phyloP scores from a whole-genome alignment of 2,797 vertebrate species.

The Parotocinclus haroldoi region DNA sequence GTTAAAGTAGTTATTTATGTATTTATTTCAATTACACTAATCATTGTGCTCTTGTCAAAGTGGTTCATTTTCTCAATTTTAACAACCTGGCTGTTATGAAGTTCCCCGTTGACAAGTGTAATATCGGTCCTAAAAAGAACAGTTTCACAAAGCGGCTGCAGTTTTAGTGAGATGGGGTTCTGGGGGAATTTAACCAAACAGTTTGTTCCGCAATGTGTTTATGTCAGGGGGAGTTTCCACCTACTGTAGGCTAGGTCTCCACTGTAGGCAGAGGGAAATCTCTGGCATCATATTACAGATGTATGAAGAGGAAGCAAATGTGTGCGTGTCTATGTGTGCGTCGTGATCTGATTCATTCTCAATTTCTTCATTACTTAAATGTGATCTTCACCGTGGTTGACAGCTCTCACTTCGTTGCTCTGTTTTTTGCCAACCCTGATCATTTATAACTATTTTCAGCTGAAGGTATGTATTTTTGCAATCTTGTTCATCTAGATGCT shows the following conservation, averaged over 20 bases:
- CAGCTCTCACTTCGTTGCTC: background rate
- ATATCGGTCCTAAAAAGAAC: background rate
- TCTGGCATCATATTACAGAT: conserved; percentile 27
- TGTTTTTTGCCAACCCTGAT: background rate
- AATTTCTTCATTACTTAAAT: conserved; percentile 10
- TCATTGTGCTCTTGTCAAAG: too few relatives aligned
- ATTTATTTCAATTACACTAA: too few relatives aligned
- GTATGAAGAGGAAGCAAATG: conserved; percentile 32
- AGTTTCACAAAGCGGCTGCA: conserved; percentile 61
- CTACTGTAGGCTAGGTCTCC: conserved; percentile 57
- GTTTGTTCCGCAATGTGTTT: conserved; percentile 1
- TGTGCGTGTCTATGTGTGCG: background rate
- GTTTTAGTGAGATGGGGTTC: conserved; percentile 43
- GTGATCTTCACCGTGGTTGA: background rate
- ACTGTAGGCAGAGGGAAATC: conserved; percentile 53
- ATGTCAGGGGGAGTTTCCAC: conserved; percentile 46
- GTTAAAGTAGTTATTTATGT: too few relatives aligned
- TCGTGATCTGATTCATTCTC: conserved; percentile 18
- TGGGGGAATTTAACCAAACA: conserved; percentile 50
- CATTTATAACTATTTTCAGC: background rate
- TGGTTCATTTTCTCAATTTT: too few relatives aligned
- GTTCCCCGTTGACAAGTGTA: too few relatives aligned
- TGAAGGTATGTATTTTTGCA: conserved; percentile 15
- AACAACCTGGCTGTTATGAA: too few relatives aligned
- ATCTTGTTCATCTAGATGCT: too few relatives aligned